Evolutionary conservation across 2,888 invertebrate genomes (phyloP).

Genomic region (Temnothorax ravouxi): DNA sequence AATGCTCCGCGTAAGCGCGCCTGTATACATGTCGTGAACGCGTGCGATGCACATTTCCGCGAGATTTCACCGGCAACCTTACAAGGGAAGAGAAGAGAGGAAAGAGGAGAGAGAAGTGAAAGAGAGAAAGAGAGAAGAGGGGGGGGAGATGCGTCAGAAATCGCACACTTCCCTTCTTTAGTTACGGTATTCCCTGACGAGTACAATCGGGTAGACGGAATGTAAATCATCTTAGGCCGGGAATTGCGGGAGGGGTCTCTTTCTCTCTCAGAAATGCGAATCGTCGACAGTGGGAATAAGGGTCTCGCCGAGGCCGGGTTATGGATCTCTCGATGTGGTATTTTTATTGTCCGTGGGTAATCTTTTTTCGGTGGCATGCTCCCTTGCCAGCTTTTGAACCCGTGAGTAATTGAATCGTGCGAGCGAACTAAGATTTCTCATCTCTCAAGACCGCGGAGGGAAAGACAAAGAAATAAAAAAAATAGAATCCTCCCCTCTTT

Average conservation of each 20-base stretch:
- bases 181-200: slow-evolving; percentile 12
- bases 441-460: neutral
- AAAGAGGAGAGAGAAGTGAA: neutral
- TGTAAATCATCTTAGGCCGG: slow-evolving; percentile 38
- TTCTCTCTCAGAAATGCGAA: slow-evolving; percentile 9
- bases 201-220: slow-evolving; percentile 3
- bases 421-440: slow-evolving; percentile 45
- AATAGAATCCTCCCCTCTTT: neutral
- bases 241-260: neutral
- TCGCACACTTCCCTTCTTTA: slow-evolving; percentile 35
- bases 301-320: neutral
- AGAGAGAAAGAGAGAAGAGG: neutral
- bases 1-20: slow-evolving; percentile 11
- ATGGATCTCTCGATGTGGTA: slow-evolving; percentile 22
- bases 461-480: neutral
- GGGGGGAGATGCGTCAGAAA: slow-evolving; percentile 1
- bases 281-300: slow-evolving; percentile 17
- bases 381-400: slow-evolving; percentile 29
- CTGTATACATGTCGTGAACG: slow-evolving; percentile 21
- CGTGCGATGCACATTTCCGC: slow-evolving; percentile 61
- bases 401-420: slow-evolving; percentile 44
- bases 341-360: slow-evolving; percentile 41
- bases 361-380: slow-evolving; percentile 36
- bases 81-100: neutral
- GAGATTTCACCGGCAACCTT: slow-evolving; percentile 70